Base-by-base conservation (phyloP, 2,888 invertebrate species). In the Falcaria lacertinaria region DNA sequence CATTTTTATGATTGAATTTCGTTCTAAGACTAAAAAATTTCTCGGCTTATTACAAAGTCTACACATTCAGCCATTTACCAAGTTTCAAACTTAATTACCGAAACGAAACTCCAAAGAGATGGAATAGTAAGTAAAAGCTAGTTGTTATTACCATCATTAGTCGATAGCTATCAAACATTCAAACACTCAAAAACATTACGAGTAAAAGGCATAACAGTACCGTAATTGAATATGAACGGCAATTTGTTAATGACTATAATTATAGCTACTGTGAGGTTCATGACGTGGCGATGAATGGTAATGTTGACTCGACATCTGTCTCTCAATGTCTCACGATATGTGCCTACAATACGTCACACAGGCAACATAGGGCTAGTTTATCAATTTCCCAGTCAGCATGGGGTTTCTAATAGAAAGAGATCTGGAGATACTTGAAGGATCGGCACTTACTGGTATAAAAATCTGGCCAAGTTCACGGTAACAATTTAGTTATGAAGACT, bases 201-300 rank as follows among this genome's bases (percentile, higher is more conserved):
- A 45, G 43, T 48, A 43, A 45, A 41, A 44, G 43, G 43, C 43
- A 37, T 49, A 49, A 45, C 43, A 44, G 15, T 25, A 14, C 42
- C 32, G 43, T 45, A 48, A 48, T 45, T 49, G 48, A 49, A 49
- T 42, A 36, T 39, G 45, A 28, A 28, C 28, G 39, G 42, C 35
- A 39, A 36, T 44, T 42, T 42, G 36, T 42, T 36, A 42, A 45
- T 42, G 42, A 42, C 45, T 33, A 39, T n/a, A n/a, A n/a, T n/a
- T n/a, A 33, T 28, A 3, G 28, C 28, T 28, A 28, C 28, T 11
- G 28, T 28, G 3, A 11, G 11, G 11, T 11, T 28, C 28, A 28
- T 28, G 28, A 28, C 28, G 3, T 28, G 11, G 28, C 11, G 11
- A 11, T 11, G 11, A 11, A 28, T 28, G 11, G 7, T 11, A 1